Conservation (phyloP, 2,888 invertebrate species). For the Entomobrya multifasciata region DNA sequence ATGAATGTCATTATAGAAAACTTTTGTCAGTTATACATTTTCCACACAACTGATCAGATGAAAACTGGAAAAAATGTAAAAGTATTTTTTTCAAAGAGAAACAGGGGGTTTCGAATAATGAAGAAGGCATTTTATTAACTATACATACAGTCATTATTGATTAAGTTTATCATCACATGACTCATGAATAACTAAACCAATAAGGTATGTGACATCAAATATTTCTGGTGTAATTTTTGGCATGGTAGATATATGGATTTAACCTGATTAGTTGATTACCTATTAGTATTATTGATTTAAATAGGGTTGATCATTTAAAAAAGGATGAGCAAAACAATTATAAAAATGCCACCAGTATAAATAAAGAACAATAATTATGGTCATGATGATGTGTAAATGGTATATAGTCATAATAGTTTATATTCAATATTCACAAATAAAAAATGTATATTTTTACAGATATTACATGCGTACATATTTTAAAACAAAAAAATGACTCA, state of each 20-base stretch:
- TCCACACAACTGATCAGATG: neutral
- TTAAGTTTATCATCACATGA: too few relatives aligned
- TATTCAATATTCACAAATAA: conserved; percentile 42
- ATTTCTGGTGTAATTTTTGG: neutral
- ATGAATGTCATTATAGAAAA: neutral
- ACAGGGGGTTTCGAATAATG: too few relatives aligned
- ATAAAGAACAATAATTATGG: neutral
- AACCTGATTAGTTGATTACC: too few relatives aligned
- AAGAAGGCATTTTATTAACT: too few relatives aligned
- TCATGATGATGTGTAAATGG: neutral
- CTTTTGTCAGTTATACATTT: conserved; percentile 19
- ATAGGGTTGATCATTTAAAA: too few relatives aligned
- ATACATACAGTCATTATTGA: too few relatives aligned
- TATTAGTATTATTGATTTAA: too few relatives aligned
- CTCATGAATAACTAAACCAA: neutral
- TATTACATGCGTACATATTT: conserved; percentile 1
- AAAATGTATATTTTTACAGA: too few relatives aligned
- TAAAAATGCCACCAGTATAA: neutral
- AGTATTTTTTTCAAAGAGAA: neutral
- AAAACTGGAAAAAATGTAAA: neutral
- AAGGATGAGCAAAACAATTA: neutral
- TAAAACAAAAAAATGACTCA: conserved; percentile 34
- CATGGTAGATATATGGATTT: too few relatives aligned
- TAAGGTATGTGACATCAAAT: neutral
- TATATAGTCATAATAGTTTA: conserved; percentile 5